Percentiles rank a stretch among this genome's conserved stretches.
These are phyloP conservation scores for Buceros bicornis DNA, from an alignment of 2,797 vertebrate species.

Conservation along the genomic window DNA sequence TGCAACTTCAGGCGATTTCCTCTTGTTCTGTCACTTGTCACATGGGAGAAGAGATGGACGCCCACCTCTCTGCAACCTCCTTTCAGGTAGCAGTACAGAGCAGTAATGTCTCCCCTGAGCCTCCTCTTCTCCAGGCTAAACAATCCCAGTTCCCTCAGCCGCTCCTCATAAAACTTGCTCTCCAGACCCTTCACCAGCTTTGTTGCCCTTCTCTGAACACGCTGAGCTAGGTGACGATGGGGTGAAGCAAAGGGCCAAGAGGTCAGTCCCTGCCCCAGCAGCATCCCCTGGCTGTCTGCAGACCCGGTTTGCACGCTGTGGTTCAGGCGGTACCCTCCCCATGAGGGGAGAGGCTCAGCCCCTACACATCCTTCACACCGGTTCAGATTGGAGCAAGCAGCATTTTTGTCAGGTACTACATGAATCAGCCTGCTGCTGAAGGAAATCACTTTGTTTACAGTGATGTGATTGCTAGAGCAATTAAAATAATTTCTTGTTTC, in stretches of 20 bases:
- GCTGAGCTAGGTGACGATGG: background rate
- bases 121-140: too few relatives aligned
- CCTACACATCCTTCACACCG: background rate
- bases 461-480: conserved; percentile 47
- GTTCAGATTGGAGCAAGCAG: background rate
- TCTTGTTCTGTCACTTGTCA: too few relatives aligned
- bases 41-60: too few relatives aligned
- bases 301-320: background rate
- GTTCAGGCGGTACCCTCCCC: too few relatives aligned
- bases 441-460: conserved; percentile 36
- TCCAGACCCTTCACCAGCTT: too few relatives aligned
- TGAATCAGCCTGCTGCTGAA: conserved; percentile 54
- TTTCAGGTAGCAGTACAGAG: too few relatives aligned
- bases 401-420: background rate
- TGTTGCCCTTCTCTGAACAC: too few relatives aligned
- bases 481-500: conserved; percentile 71
- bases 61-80: too few relatives aligned
- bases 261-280: background rate
- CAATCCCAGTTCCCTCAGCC: too few relatives aligned
- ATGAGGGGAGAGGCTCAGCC: background rate
- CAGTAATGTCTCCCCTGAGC: too few relatives aligned
- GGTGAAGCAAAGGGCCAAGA: background rate
- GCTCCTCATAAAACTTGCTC: too few relatives aligned
- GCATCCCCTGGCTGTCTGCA: background rate
- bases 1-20: too few relatives aligned